phyloP scores from a whole-genome alignment of 2,888 invertebrate genomes.

The Calliphora vomitoria region DNA sequence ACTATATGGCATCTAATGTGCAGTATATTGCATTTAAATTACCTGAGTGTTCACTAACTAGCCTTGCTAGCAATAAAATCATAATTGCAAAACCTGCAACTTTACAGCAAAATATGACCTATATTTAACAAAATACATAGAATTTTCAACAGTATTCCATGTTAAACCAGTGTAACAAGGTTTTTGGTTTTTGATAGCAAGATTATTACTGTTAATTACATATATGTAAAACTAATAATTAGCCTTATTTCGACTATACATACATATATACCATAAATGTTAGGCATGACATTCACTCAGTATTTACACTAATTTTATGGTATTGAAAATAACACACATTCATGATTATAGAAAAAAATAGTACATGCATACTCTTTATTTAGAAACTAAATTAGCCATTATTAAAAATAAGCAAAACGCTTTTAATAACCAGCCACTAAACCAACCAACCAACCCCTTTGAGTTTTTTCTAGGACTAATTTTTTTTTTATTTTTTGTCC shows the following conservation, averaged over 20 bases:
- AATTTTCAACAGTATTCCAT: too few species aligned
- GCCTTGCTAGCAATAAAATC: too few species aligned
- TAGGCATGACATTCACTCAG: not conserved
- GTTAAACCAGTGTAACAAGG: too few species aligned
- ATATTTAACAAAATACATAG: too few species aligned
- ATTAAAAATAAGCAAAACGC: slow-evolving; percentile 10
- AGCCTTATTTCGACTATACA: not conserved
- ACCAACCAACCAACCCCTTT: slow-evolving; percentile 10
- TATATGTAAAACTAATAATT: not conserved
- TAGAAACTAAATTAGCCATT: not conserved
- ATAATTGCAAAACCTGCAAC: too few species aligned
- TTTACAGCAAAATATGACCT: too few species aligned
- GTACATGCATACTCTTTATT: not conserved
- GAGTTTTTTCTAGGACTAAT: not conserved
- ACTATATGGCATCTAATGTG: too few species aligned
- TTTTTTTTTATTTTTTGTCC: too few species aligned
- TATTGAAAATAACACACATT: not conserved
- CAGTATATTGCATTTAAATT: too few species aligned
- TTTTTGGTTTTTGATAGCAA: not conserved
- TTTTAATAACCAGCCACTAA: not conserved
- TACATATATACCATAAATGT: not conserved
- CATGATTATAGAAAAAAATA: not conserved
- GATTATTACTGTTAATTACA: not conserved
- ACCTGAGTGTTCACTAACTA: too few species aligned
- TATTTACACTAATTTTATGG: not conserved